Base-by-base conservation (phyloP, 2,888 invertebrate species). In the Drosophila falleni region DNA sequence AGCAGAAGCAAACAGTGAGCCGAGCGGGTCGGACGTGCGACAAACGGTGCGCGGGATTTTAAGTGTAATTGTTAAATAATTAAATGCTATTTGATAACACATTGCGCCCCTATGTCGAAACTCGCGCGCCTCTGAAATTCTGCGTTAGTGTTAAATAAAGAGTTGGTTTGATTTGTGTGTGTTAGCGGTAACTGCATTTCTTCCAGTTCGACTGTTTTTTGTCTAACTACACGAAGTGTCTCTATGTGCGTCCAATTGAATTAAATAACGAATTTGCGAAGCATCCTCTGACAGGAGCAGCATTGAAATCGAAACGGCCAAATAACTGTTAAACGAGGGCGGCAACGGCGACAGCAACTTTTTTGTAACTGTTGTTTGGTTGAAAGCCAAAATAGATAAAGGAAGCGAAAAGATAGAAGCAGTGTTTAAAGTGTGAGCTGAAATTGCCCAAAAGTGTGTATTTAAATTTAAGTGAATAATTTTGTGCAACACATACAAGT, bases 281-380 rank as follows among this genome's bases (percentile, higher is more conserved):
- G 15, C 61, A 50, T 19, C 41, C 41, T 56, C 13, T 66, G 55
- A 64, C 26, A 75, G 60, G 55, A 75, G 65, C 15, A 61, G 71
- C 37, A 65, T 61, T 35, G 29, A 77, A 63, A 63, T 54, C 37
- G 53, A 73, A 72, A 49, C 53, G 49, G 23, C 50, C 44, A 50
- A 71, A 68, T 71, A 85, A 74, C 84, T 78, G 86, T 82, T 72
- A 65, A 77, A 53, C 53, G 50, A 35, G 44, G 68, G 44, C 60
- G 54, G 56, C 50, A 62, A 60, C 44, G 50, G 60, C 64, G 42
- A 41, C 55, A 31, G 51, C 63, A 67, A 67, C 16, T 60, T 46
- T 46, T 41, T 63, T 13, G 19, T 80, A 81, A 85, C 78, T 78
- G 88, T 87, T 82, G 66, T 87, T 78, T 80, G 58, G 49, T 62